Base-by-base conservation (phyloP, 1,140 invertebrate species). In the Pseudomyrmex dendroicus region DNA sequence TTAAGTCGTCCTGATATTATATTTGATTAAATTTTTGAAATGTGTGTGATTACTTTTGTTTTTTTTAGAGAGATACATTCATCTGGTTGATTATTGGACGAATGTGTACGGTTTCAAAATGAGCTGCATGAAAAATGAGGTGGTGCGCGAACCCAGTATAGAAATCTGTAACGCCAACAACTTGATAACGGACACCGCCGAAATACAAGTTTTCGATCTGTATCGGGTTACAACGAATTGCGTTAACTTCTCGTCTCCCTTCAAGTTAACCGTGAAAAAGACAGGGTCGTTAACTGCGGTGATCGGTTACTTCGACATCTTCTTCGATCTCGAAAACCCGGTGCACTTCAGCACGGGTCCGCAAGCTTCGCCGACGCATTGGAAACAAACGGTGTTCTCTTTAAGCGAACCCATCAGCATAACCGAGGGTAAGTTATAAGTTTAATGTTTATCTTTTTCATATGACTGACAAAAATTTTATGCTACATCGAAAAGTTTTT, bases 41-140 rank as follows among this genome's bases (percentile, higher is more conserved):
- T 25, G 4, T 64, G 20, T 66, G 63, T 64, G 63, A 50, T 56
- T 17, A 61, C 72, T n/a, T 89, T 25, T 90, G 56, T 25, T 25
- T 90, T 82, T 94, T 95, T 64, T 86, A 94, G 96, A 96, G 54
- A 95, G 96, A 54, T 97, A 98, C 89, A 95, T 96, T 50, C 96
- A 97, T 72, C 93, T 97, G 35, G 96, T 98, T 1, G 95, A 96
- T 92, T 99, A 98, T 94, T 99, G 99, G 99, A 97, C 98, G 17
- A 96, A 99, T 95, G 99, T 99, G 0, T 99, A 99, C 92, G 99
- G 98, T 0, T 99, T 98, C 92, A 98, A 98, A 94, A 99, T 99
- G 99, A 97, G 96, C 83, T 98, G 97, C 88, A 98, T 99, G 96
- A 97, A 98, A 90, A 96, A 96, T 48, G 97, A 98, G 89, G 98